These are phyloP conservation scores for Athene noctua DNA, from an alignment of 2,113 vertebrate species.

Conservation along the genomic window DNA sequence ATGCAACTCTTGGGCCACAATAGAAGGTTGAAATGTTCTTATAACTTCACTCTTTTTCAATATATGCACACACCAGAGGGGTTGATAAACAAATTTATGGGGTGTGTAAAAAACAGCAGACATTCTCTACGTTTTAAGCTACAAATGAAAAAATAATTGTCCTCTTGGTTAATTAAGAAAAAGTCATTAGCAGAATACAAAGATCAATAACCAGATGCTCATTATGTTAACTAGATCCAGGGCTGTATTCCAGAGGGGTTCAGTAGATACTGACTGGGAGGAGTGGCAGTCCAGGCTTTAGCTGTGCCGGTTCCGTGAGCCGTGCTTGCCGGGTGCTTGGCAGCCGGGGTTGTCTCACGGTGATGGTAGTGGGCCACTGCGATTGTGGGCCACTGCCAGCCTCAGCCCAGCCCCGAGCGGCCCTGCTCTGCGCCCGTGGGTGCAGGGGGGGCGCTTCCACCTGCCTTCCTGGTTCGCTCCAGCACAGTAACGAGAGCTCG, in stretches of 20 bases:
- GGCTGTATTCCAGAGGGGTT: not conserved
- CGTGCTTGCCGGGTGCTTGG: not conserved
- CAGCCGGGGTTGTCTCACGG: not conserved
- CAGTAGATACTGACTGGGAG: not conserved
- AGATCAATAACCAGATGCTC: not conserved
- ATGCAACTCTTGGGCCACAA: not conserved
- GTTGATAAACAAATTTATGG: not conserved
- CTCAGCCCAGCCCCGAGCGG: too few species aligned
- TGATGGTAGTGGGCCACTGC: too few species aligned
- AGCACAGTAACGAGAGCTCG: not conserved
- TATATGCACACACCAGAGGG: not conserved
- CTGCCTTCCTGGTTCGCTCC: not conserved
- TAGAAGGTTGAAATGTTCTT: not conserved
- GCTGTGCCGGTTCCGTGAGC: not conserved
- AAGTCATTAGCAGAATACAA: not conserved
- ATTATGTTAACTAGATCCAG: not conserved
- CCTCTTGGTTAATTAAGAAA: not conserved
- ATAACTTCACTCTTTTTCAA: not conserved
- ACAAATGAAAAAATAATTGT: not conserved
- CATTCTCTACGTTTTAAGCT: not conserved
- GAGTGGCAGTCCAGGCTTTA: not conserved
- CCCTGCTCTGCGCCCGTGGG: too few species aligned
- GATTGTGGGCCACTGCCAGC: too few species aligned
- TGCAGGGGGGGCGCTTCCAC: too few species aligned
- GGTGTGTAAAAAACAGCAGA: not conserved